Conservation (phyloP, 2,113 vertebrate genomes). For the Australoheros scitulus region DNA sequence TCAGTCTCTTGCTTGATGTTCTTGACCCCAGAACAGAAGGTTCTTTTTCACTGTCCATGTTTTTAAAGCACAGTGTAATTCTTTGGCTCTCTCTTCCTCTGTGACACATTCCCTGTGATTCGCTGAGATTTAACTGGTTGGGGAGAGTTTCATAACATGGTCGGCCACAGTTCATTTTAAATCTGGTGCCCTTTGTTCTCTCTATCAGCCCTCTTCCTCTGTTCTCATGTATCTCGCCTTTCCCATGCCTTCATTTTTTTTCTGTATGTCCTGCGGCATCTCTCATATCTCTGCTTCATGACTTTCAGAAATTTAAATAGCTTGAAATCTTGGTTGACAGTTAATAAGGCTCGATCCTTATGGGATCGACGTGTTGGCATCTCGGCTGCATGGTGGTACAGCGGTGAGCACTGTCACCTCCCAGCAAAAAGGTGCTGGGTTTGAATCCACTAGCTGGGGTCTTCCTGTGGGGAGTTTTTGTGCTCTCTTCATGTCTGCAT, state of each 20-base stretch:
- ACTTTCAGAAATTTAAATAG: neutral
- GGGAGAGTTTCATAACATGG: slow-evolving; percentile 44
- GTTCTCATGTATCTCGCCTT: slow-evolving; percentile 7
- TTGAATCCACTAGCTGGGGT: neutral
- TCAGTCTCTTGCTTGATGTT: slow-evolving; percentile 13
- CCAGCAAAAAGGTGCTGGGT: neutral
- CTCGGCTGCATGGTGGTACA: neutral
- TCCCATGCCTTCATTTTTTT: neutral
- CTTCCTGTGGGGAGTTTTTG: no score
- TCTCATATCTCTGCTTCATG: neutral
- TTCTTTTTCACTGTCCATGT: slow-evolving; percentile 10
- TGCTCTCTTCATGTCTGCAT: neutral
- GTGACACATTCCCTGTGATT: slow-evolving; percentile 6
- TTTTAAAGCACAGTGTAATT: neutral
- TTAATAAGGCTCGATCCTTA: neutral
- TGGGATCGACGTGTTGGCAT: neutral
- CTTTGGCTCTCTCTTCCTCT: neutral
- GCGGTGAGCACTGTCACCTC: neutral
- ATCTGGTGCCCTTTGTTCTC: slow-evolving; percentile 48
- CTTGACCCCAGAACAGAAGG: slow-evolving; percentile 13
- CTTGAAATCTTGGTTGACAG: neutral
- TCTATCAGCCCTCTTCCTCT: slow-evolving; percentile 11
- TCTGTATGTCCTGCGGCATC: neutral
- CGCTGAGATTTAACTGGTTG: slow-evolving; percentile 38
- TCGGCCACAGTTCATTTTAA: slow-evolving; percentile 25